Base-by-base conservation (phyloP, 2,797 vertebrate species). In the Furcifer pardalis region DNA sequence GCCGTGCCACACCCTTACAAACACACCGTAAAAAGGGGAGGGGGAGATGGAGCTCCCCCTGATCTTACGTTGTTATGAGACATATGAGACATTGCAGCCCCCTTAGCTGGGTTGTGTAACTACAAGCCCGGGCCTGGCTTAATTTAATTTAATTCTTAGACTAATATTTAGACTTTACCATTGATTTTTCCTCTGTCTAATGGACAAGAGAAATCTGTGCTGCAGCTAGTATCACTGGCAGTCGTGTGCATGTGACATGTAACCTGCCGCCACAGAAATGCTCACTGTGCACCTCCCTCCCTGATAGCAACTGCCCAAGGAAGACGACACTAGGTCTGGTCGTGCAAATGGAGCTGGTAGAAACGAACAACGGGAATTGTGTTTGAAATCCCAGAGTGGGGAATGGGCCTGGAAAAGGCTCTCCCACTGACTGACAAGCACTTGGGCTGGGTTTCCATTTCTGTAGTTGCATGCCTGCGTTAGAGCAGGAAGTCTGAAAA, bases 341-440 rank as follows among this genome's bases (percentile, higher is more conserved):
- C 75, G 72, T 79, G 76, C 30, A 79, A 84, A 84, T 35, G 19
- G 23, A 30, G 13, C 35, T 8, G 13, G 60, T 10, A 30, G 83
- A 59, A 46, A 21, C 2, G 19, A 59, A 84, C 82, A 84, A 84
- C 78, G 83, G 3, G 76, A 13, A 37, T 9, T 79, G 76, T 78
- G 83, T 84, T n/a, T 37, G 23, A 37, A 42, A 37, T 42, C 76
- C 21, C 17, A 1, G 13, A 42, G n/a, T 25, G 44, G 25, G 25
- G 62, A 49, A 77, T 2, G 27, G 49, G 30, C 3, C 21, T 35
- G 52, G 4, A 44, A 60, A 77, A 77, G 0, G 17, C n/a, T 37
- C 66, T 25, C 2, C 52, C 52, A 56, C 3, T 12, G 27, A 25
- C n/a, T 23, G 83, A 62, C 66, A 35, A 60, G n/a, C 2, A 46